phyloP scores from a whole-genome alignment of 2,888 invertebrate species.

The Octodonta nipae region DNA sequence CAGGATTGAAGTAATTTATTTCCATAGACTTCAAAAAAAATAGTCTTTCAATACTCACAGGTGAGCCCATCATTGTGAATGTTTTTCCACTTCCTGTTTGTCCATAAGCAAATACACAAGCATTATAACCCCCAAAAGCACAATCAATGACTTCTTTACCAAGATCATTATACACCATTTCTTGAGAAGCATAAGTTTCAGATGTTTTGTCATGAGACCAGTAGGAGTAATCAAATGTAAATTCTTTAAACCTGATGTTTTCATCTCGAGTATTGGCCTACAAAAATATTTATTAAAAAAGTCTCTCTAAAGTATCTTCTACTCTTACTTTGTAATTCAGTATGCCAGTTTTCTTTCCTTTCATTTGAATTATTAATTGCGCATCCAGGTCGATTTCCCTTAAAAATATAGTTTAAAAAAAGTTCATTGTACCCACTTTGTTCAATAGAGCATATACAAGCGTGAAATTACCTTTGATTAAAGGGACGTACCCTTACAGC shows the following conservation, averaged over 20 bases:
- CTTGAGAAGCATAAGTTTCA: constrained; percentile 64
- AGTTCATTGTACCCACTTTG: constrained; percentile 23
- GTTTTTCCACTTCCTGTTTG: constrained; percentile 87
- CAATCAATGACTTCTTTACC: constrained; percentile 68
- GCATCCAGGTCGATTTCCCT: constrained; percentile 78
- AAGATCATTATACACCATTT: constrained; percentile 64
- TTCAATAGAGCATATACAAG: constrained; percentile 18
- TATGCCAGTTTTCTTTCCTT: constrained; percentile 67
- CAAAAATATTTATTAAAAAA: constrained; percentile 4
- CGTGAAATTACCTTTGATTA: constrained; percentile 57
- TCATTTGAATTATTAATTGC: constrained; percentile 73
- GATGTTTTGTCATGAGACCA: constrained; percentile 67
- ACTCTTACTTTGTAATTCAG: constrained; percentile 58
- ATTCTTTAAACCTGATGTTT: constrained; percentile 55
- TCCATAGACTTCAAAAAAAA: too few relatives aligned
- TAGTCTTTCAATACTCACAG: too few relatives aligned
- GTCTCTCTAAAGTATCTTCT: constrained; percentile 1
- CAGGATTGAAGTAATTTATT: too few relatives aligned
- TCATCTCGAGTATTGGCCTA: constrained; percentile 34
- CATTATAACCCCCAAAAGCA: constrained; percentile 76
- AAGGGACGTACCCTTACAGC: constrained; percentile 83
- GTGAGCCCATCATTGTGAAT: constrained; percentile 81
- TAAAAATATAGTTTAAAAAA: constrained; percentile 32
- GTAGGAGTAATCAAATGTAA: constrained; percentile 80
- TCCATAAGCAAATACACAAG: constrained; percentile 83